Evolutionary conservation across 2,797 vertebrate species (phyloP).

Genomic region (Columba guinea): DNA sequence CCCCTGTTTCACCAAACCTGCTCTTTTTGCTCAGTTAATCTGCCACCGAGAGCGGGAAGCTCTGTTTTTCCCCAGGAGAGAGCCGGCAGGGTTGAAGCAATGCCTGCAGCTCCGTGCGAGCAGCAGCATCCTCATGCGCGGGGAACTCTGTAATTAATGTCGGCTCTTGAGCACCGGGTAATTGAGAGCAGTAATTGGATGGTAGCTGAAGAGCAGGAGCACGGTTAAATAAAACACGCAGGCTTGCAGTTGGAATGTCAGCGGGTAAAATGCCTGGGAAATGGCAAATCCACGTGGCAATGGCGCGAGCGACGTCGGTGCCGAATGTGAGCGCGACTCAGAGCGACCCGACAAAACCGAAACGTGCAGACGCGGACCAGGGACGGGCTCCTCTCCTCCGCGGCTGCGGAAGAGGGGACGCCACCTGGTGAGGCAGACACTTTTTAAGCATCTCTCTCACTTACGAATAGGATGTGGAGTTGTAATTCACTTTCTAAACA

Average conservation of each 20-base stretch:
- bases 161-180: background rate
- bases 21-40: background rate
- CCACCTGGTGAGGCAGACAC: background rate
- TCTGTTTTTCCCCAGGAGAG: background rate
- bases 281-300: background rate
- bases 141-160: conserved; percentile 33
- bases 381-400: background rate
- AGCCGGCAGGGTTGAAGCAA: background rate
- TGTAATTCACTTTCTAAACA: background rate
- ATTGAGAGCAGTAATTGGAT: conserved; percentile 54
- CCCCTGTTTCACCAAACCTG: rapidly evolving
- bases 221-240: conserved; percentile 20
- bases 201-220: conserved; percentile 22
- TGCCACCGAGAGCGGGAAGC: rapidly evolving
- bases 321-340: rapidly evolving
- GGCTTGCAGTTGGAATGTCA: background rate
- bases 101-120: background rate
- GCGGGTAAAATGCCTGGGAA: background rate
- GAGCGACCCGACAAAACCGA: rapidly evolving
- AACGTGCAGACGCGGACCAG: background rate
- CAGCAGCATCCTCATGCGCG: rapidly evolving
- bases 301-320: rapidly evolving
- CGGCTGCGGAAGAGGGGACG: background rate
- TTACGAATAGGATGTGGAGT: background rate
- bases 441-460: background rate